These are phyloP conservation scores for Hoplodrina ambigua DNA, from an alignment of 2,888 invertebrate genomes.

Conservation along the genomic window DNA sequence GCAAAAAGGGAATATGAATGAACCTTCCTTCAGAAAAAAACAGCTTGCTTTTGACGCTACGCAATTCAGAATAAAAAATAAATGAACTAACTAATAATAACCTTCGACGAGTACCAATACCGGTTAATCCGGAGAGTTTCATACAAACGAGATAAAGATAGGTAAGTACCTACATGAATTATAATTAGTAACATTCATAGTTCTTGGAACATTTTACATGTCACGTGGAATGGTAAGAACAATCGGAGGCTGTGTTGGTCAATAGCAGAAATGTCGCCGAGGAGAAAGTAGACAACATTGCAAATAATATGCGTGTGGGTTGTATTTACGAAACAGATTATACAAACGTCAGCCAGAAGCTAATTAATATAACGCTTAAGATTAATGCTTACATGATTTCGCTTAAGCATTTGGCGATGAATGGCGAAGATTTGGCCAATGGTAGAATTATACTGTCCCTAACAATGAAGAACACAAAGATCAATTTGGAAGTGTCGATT, in stretches of 20 bases:
- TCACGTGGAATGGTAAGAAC: slow-evolving; percentile 35
- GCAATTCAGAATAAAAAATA: slow-evolving; percentile 35
- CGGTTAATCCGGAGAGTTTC: slow-evolving; percentile 47
- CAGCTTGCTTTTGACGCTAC: slow-evolving; percentile 39
- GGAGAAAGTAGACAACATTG: slow-evolving; percentile 77
- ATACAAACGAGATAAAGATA: slow-evolving; percentile 18
- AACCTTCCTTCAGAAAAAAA: slow-evolving; percentile 47
- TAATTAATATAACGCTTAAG: slow-evolving; percentile 65
- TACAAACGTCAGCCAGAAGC: slow-evolving; percentile 71
- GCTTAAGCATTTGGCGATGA: slow-evolving; percentile 52
- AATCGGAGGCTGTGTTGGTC: slow-evolving; percentile 64
- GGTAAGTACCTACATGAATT: slow-evolving; percentile 6
- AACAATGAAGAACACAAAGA: slow-evolving; percentile 45
- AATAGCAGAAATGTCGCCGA: slow-evolving; percentile 65
- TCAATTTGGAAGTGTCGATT: slow-evolving; percentile 22
- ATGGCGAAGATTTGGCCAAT: slow-evolving; percentile 30
- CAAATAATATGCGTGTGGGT: slow-evolving; percentile 78
- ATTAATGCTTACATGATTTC: slow-evolving; percentile 59
- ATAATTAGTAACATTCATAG: slow-evolving; percentile 17
- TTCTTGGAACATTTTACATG: slow-evolving; percentile 28
- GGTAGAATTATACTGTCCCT: slow-evolving; percentile 29
- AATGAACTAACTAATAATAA: slow-evolving; percentile 40
- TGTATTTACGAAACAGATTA: slow-evolving; percentile 77
- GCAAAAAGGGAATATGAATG: slow-evolving; percentile 47
- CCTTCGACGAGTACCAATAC: slow-evolving; percentile 45